These are phyloP conservation scores for Paraescarpia echinospica DNA, from an alignment of 1,140 invertebrate genomes.

Conservation along the genomic window DNA sequence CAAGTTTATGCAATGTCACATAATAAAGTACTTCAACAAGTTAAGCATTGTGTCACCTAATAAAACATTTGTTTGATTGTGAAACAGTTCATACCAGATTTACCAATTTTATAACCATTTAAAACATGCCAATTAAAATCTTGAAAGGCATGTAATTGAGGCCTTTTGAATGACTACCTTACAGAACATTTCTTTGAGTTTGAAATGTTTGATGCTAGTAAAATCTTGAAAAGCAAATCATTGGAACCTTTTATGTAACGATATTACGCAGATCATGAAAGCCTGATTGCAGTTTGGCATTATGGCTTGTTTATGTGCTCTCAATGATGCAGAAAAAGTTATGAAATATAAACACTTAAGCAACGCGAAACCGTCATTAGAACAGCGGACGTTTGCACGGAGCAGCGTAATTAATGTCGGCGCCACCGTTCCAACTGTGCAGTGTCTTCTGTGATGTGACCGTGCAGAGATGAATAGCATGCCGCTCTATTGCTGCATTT, in stretches of 20 bases:
- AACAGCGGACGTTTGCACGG: background rate
- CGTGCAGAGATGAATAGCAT: background rate
- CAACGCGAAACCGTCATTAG: background rate
- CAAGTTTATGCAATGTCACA: background rate
- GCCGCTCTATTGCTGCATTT: background rate
- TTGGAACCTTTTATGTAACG: background rate
- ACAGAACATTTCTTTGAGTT: background rate
- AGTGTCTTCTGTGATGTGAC: background rate
- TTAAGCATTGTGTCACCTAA: background rate
- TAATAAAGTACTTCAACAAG: background rate
- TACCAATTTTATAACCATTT: background rate
- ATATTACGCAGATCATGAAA: background rate
- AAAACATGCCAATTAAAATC: background rate
- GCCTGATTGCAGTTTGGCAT: background rate
- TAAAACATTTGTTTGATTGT: background rate
- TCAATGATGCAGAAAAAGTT: background rate
- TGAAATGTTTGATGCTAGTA: background rate
- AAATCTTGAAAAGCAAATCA: background rate
- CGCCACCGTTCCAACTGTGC: background rate
- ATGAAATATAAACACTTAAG: background rate
- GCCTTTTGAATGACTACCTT: background rate
- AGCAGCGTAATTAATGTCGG: background rate
- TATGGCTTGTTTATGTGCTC: background rate
- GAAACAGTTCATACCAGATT: background rate
- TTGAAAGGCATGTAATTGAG: background rate